A percentile compares a stretch with the other conserved stretches of the same genome.
Conservation (phyloP, 53 echinoderm and acorn worm genomes). For the Holothuria scabra region DNA sequence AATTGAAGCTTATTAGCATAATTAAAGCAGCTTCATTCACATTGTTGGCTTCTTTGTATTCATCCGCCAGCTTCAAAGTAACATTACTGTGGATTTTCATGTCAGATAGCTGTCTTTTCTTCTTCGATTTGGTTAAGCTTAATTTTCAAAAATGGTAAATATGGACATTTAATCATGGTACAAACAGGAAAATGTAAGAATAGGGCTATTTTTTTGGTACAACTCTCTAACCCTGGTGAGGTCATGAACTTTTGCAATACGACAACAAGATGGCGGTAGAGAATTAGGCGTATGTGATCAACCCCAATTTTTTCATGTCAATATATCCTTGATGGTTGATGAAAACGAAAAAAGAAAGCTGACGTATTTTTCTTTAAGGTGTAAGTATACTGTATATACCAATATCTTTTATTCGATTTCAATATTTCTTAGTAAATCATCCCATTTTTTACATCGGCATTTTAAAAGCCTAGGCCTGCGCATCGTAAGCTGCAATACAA, state of each 20-base stretch:
- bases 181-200: neutral
- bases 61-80: slow-evolving; percentile 44
- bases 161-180: too few species aligned
- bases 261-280: slow-evolving; percentile 56
- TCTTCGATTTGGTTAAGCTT: too few species aligned
- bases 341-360: slow-evolving; percentile 35
- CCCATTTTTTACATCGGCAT: slow-evolving; percentile 37
- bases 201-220: slow-evolving; percentile 33
- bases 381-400: slow-evolving; percentile 39
- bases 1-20: slow-evolving; percentile 34
- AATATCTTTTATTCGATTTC: slow-evolving; percentile 27
- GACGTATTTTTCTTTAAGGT: slow-evolving; percentile 41
- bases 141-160: too few species aligned
- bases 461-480: slow-evolving; percentile 47
- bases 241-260: slow-evolving; percentile 50
- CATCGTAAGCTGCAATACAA: neutral
- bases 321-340: slow-evolving; percentile 46
- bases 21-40: slow-evolving; percentile 49
- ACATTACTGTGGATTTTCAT: neutral
- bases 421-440: slow-evolving; percentile 11
- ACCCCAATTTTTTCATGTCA: slow-evolving; percentile 34
- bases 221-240: slow-evolving; percentile 28
- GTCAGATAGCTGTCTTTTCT: too few species aligned
- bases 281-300: slow-evolving; percentile 55
- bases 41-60: slow-evolving; percentile 32